Evolutionary conservation across 64 coral and sea anemone genomes (phyloP).

Genomic region (Anthopleura sola): DNA sequence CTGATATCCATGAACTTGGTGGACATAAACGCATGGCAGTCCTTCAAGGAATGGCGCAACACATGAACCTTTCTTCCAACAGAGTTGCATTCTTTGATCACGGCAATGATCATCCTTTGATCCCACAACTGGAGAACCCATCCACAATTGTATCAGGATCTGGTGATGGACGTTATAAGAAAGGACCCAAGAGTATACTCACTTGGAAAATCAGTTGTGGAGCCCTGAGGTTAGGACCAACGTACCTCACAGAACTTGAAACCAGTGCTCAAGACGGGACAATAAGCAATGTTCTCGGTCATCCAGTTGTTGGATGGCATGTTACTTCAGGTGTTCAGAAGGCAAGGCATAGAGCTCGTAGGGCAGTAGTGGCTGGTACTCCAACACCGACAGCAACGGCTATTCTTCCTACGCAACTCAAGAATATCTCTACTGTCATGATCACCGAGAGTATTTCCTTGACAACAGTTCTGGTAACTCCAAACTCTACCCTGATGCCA

Average conservation of each 20-base stretch:
- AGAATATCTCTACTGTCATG: slow-evolving; percentile 36
- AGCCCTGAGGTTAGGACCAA: slow-evolving; percentile 59
- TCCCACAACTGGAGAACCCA: slow-evolving; percentile 50
- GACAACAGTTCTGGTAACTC: not conserved
- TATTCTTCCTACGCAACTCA: slow-evolving; percentile 46
- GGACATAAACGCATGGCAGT: slow-evolving; percentile 60
- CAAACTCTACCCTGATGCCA: not conserved
- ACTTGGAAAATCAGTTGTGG: slow-evolving; percentile 81
- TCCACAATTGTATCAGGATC: slow-evolving; percentile 60
- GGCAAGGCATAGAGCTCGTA: slow-evolving; percentile 40
- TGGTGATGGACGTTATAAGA: slow-evolving; percentile 69
- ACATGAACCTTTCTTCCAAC: slow-evolving; percentile 31
- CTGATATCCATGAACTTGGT: slow-evolving; percentile 50
- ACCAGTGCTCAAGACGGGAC: slow-evolving; percentile 68
- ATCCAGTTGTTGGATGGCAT: slow-evolving; percentile 90
- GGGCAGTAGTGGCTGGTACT: slow-evolving; percentile 51
- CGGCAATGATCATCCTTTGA: slow-evolving; percentile 48
- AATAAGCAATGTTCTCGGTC: slow-evolving; percentile 37
- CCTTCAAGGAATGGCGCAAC: slow-evolving; percentile 38
- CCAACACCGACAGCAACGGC: slow-evolving; percentile 62
- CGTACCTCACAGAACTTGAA: slow-evolving; percentile 44
- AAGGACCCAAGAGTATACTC: slow-evolving; percentile 60
- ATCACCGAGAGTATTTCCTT: slow-evolving; percentile 17
- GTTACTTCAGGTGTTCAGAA: slow-evolving; percentile 84
- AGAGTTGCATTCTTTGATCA: slow-evolving; percentile 60